Percentiles rank a stretch among this genome's conserved stretches.
Evolutionary conservation across 2,113 vertebrate genomes (phyloP).

Genomic region (Loxodonta africana): DNA sequence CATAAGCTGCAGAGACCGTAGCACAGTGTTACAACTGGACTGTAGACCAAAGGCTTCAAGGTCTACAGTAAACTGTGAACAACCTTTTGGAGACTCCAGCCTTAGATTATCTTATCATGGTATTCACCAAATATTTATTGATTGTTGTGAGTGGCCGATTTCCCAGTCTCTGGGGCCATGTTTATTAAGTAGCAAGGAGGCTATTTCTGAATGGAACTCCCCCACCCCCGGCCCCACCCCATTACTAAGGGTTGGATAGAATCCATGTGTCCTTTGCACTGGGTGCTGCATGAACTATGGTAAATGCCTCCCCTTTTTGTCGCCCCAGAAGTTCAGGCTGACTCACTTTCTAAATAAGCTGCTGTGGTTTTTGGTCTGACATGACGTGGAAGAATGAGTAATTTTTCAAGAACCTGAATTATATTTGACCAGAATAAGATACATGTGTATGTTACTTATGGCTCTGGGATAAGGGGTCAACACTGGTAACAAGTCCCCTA

Average conservation of each 20-base stretch:
- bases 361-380: slow-evolving; percentile 75
- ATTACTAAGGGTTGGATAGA: slow-evolving; percentile 19
- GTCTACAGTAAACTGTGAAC: background rate
- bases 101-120: background rate
- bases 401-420: slow-evolving; percentile 80
- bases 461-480: slow-evolving; percentile 66
- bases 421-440: slow-evolving; percentile 70
- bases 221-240: background rate
- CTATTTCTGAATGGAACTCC: slow-evolving; percentile 25
- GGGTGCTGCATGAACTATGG: slow-evolving; percentile 60
- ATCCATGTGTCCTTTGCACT: slow-evolving; percentile 59
- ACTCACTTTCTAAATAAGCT: slow-evolving; percentile 83
- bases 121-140: background rate
- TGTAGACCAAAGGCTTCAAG: background rate
- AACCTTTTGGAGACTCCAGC: background rate
- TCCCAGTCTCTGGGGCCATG: background rate
- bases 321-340: slow-evolving; percentile 74
- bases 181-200: background rate
- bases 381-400: slow-evolving; percentile 78
- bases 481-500: background rate
- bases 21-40: background rate
- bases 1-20: background rate
- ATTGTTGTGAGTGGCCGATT: background rate
- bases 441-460: slow-evolving; percentile 71
- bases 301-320: slow-evolving; percentile 70